These are phyloP conservation scores for Epicampocera succincta DNA, from an alignment of 2,888 invertebrate genomes.

Conservation along the genomic window DNA sequence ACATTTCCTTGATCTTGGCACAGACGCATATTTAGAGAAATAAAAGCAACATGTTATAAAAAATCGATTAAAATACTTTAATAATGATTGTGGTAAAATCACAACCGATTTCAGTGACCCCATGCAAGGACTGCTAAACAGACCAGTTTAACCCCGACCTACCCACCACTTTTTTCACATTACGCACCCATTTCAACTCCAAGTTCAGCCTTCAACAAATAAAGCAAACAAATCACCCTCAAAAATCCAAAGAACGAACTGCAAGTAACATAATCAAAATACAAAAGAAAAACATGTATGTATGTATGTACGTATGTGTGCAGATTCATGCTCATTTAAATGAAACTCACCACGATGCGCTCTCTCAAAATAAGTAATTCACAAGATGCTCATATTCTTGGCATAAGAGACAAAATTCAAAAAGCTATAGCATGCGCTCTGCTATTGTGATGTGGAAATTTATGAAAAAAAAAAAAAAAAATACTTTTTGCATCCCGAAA, in stretches of 20 bases:
- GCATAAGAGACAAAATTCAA: too few relatives aligned
- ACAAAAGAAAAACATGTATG: conserved; percentile 32
- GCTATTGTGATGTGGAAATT: too few relatives aligned
- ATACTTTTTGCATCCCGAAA: too few relatives aligned
- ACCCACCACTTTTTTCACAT: background rate
- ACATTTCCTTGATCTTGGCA: too few relatives aligned
- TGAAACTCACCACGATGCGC: conserved; percentile 36
- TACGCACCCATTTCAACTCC: background rate
- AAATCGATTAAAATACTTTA: conserved; percentile 67
- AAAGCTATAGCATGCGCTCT: too few relatives aligned
- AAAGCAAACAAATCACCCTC: too few relatives aligned
- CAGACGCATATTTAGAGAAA: conserved; percentile 28
- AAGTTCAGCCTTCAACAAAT: conserved; percentile 52
- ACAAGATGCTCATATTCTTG: conserved; percentile 1
- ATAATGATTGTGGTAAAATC: conserved; percentile 66
- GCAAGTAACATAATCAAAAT: conserved; percentile 35
- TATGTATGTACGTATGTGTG: too few relatives aligned
- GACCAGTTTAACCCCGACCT: conserved; percentile 35
- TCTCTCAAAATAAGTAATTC: background rate
- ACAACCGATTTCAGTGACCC: conserved; percentile 65
- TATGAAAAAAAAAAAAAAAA: too few relatives aligned
- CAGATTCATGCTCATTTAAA: conserved; percentile 20
- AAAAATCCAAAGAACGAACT: conserved; percentile 26
- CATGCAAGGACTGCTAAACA: conserved; percentile 42
- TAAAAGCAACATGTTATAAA: conserved; percentile 65